Evolutionary conservation across 2,888 invertebrate genomes (phyloP), one percentile per base, ranked within the genome.

Genomic region (Allacma fusca): DNA sequence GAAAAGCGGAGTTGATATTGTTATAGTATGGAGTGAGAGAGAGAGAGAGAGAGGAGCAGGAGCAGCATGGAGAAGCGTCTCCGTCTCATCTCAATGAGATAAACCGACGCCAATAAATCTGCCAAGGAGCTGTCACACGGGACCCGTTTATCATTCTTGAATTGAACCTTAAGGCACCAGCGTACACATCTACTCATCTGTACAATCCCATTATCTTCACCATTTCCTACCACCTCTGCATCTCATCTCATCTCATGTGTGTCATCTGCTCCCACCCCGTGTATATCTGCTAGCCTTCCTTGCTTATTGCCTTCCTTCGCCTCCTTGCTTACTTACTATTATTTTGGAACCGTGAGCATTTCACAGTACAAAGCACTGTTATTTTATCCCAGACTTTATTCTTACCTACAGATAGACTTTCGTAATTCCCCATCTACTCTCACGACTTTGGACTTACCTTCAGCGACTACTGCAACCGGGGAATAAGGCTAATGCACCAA

Each of bases 111-210:
- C 82, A 81, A 82, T 82, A 82, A 82, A 82, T 82, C 82, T 82
- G 82, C 81, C 81, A 81, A 79, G 79, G 81, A 81, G 79, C 80
- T 81, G 81, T 81, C 80, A 80, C 79, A 77, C 40, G 79, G 79
- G 79, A 80, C 82, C 82, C 82, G 81, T 82, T 81, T 80, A 82
- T 82, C 82, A 82, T 82, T 80, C 81, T 82, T 80, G 81, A 82
- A 82, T 82, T 80, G 80, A 82, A 82, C 82, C 82, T 82, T 80
- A 81, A 82, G 82, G 82, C 82, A 78, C 73, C 78, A 43, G 26
- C 44, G 74, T 64, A 70, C 73, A 64, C 74, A 62, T 79, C 77
- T 77, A 70, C 79, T 76, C 77, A 74, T 74, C 64, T 74, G 79
- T 76, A 76, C 76, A 76, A 76, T 79, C 76, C 79, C 79, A 79